Conservation (phyloP, 2,797 vertebrate genomes). For the Danio tinwini region DNA sequence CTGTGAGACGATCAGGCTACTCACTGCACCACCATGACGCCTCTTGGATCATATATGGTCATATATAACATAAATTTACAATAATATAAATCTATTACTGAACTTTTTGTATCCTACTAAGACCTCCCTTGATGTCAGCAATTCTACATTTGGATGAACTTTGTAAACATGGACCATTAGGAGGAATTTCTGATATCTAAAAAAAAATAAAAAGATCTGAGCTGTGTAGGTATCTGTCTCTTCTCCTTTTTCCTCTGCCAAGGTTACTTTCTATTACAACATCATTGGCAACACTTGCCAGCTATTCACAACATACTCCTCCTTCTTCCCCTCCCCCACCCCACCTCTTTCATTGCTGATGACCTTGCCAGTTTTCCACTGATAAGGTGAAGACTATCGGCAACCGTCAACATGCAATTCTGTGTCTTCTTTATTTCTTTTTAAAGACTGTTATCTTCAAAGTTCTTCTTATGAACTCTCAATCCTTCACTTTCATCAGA, state of each 20-base stretch:
- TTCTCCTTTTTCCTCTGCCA: background rate
- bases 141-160: too few relatives aligned
- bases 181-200: too few relatives aligned
- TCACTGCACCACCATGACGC: too few relatives aligned
- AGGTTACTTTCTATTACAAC: background rate
- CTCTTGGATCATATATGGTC: too few relatives aligned
- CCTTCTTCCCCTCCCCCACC: background rate
- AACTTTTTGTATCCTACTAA: too few relatives aligned
- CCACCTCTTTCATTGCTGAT: background rate
- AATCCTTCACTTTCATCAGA: background rate
- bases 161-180: too few relatives aligned
- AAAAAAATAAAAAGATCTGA: background rate
- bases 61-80: too few relatives aligned
- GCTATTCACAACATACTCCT: slow-evolving; percentile 15
- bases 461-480: background rate
- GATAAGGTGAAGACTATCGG: background rate
- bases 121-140: too few relatives aligned
- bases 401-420: background rate
- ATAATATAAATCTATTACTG: too few relatives aligned
- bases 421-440: background rate
- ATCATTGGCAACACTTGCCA: background rate
- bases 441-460: background rate
- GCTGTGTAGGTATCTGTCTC: background rate
- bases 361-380: slow-evolving; percentile 5
- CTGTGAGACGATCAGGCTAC: too few relatives aligned